Evolutionary conservation across 1,140 invertebrate genomes (phyloP).

Genomic region (Nasonia giraulti): DNA sequence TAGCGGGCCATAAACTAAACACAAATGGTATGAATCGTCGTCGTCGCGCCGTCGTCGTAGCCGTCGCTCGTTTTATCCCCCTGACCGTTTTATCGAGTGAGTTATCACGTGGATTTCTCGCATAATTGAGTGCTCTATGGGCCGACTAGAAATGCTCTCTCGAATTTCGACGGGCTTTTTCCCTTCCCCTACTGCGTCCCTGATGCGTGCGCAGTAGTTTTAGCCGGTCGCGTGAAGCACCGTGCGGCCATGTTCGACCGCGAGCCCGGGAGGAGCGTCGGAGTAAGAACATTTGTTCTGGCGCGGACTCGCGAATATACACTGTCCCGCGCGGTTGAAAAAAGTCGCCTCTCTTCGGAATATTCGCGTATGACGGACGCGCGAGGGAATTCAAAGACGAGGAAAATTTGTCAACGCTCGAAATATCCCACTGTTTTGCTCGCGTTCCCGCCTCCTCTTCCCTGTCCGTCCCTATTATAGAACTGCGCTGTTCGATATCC

Average conservation of each 20-base stretch:
- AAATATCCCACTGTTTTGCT: not conserved
- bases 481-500: slow-evolving; percentile 10
- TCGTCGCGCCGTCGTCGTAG: not conserved
- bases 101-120: slow-evolving; percentile 46
- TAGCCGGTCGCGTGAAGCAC: not conserved
- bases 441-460: not conserved
- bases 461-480: not conserved
- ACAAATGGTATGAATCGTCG: slow-evolving; percentile 44
- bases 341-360: not conserved
- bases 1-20: slow-evolving; percentile 44
- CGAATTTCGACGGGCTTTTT: not conserved
- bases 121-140: slow-evolving; percentile 49
- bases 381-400: not conserved
- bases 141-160: slow-evolving; percentile 6
- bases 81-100: slow-evolving; percentile 44
- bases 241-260: not conserved
- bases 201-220: not conserved
- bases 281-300: slow-evolving; percentile 31
- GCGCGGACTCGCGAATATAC: too few species aligned
- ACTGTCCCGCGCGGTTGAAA: not conserved
- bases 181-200: not conserved
- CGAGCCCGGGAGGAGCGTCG: not conserved
- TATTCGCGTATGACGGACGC: not conserved
- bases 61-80: slow-evolving; percentile 4
- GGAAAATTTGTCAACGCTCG: slow-evolving; percentile 22